phyloP scores from a whole-genome alignment of 1,140 invertebrate genomes.

The Mamestra configurata region DNA sequence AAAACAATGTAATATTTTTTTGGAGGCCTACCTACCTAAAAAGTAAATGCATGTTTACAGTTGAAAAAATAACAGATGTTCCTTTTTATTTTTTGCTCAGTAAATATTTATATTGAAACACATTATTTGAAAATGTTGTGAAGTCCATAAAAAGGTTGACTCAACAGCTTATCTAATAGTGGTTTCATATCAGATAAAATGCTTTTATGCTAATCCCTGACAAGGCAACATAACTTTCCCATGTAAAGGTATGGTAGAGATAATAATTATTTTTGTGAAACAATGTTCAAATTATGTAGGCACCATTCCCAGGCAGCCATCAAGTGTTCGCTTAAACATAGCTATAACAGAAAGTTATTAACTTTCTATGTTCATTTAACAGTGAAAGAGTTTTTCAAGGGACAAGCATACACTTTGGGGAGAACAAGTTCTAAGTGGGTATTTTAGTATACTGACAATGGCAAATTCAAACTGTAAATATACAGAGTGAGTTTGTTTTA shows the following conservation, averaged over 20 bases:
- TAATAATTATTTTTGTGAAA: slow-evolving; percentile 7
- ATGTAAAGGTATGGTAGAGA: slow-evolving; percentile 3
- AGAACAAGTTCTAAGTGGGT: not conserved
- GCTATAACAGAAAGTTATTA: slow-evolving; percentile 13
- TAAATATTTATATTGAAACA: not conserved
- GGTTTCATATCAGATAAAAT: slow-evolving; percentile 18
- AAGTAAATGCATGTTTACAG: too few relatives aligned
- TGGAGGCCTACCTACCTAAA: too few relatives aligned
- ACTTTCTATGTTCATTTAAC: slow-evolving; percentile 25
- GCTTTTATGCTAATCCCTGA: slow-evolving; percentile 25
- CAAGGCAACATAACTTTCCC: slow-evolving; percentile 19
- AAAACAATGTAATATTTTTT: too few relatives aligned
- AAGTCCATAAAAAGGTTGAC: not conserved
- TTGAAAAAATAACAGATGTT: too few relatives aligned
- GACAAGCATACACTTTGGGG: not conserved
- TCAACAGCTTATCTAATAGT: slow-evolving; percentile 18
- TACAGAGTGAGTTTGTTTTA: too few relatives aligned
- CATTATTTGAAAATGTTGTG: not conserved
- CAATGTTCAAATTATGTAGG: slow-evolving; percentile 19
- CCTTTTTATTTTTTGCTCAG: not conserved
- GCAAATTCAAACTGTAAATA: too few relatives aligned
- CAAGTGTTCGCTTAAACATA: not conserved
- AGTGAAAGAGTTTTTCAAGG: slow-evolving; percentile 13
- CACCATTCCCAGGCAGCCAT: slow-evolving; percentile 11
- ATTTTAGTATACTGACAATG: not conserved